These are phyloP conservation scores for Oncorhynchus gorbuscha DNA, from an alignment of 2,113 vertebrate species.

Conservation along the genomic window DNA sequence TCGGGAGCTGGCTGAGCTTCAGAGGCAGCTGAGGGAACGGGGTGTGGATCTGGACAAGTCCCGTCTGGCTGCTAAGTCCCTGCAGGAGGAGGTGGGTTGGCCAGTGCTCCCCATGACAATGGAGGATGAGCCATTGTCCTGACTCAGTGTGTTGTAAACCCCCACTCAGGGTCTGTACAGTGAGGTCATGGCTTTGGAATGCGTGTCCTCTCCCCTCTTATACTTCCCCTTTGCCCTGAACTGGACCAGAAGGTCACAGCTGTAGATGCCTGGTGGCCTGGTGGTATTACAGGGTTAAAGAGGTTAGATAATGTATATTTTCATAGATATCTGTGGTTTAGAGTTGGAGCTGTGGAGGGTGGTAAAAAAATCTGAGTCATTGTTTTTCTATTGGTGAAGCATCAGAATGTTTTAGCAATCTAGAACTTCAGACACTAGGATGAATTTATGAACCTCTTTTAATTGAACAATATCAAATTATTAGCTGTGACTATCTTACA, in stretches of 20 bases:
- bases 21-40: conserved; percentile 85
- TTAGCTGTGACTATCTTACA: neutral
- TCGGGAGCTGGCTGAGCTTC: conserved; percentile 82
- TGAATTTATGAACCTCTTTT: too few species aligned
- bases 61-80: conserved; percentile 67
- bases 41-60: conserved; percentile 84
- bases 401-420: neutral
- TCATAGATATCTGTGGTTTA: neutral
- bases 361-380: neutral
- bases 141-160: conserved; percentile 30
- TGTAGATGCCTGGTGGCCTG: neutral
- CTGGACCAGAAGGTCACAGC: neutral
- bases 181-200: conserved; percentile 59
- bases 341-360: neutral
- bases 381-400: neutral
- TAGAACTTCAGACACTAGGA: neutral
- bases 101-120: conserved; percentile 31
- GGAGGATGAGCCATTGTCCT: conserved; percentile 52
- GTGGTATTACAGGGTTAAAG: neutral
- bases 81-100: conserved; percentile 86
- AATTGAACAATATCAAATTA: neutral
- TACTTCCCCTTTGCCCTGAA: conserved; percentile 21
- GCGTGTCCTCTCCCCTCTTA: conserved; percentile 17
- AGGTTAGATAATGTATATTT: neutral
- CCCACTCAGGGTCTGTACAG: conserved; percentile 28